Percentiles rank a stretch among this genome's conserved stretches.
phyloP scores from a whole-genome alignment of 2,797 vertebrate species.

The Hypotaenidia philippensis region DNA sequence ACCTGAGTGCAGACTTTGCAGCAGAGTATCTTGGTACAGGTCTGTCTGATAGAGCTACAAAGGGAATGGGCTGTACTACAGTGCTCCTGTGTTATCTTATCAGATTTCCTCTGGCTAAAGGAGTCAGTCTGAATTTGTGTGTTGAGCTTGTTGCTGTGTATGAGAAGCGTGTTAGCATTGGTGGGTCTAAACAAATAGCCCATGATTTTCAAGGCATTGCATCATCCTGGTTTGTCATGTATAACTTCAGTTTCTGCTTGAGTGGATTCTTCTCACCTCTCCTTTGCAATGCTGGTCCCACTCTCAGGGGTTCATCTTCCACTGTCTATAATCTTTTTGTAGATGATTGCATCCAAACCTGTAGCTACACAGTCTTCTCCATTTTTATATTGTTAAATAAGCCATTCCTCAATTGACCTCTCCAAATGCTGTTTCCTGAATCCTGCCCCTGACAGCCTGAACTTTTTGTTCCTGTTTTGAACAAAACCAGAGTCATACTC shows the following conservation, averaged over 20 bases:
- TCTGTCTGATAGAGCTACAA: background rate
- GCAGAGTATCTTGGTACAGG: background rate
- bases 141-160: background rate
- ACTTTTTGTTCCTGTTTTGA: background rate
- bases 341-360: background rate
- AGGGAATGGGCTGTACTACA: background rate
- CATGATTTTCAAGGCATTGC: background rate
- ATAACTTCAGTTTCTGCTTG: background rate
- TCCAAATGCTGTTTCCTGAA: background rate
- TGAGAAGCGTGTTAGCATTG: background rate
- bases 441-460: background rate
- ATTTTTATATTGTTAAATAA: background rate
- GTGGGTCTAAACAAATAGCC: background rate
- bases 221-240: background rate
- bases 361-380: no score
- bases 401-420: background rate
- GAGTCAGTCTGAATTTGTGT: background rate
- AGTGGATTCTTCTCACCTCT: background rate
- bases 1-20: background rate
- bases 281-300: background rate
- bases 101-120: background rate
- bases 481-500: background rate
- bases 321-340: background rate
- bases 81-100: background rate
- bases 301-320: background rate